These are phyloP conservation scores for Ictalurus punctatus DNA, from an alignment of 2,113 vertebrate genomes.

Conservation along the genomic window DNA sequence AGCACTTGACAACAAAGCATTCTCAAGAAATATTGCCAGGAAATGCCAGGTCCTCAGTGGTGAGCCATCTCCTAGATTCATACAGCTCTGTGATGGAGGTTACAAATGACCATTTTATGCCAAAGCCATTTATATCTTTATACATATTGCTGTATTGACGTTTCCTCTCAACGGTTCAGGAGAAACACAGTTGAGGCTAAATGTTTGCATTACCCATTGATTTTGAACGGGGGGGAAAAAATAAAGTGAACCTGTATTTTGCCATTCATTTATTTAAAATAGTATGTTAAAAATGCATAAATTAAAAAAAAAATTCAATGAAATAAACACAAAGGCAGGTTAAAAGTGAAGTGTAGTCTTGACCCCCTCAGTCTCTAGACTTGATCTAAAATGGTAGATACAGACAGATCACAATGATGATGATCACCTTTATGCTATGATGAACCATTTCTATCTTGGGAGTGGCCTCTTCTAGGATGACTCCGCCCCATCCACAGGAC, in stretches of 20 bases:
- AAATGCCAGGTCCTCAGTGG: slow-evolving; percentile 22
- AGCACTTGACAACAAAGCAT: slow-evolving; percentile 29
- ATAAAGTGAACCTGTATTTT: not conserved
- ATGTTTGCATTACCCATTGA: not conserved
- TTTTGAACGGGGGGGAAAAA: not conserved
- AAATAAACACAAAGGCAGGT: not conserved
- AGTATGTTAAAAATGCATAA: not conserved
- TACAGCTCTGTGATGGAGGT: not conserved
- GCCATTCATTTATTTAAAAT: not conserved
- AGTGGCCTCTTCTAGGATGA: not conserved
- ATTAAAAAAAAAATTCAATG: not conserved
- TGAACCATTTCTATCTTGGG: not conserved
- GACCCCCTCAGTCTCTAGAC: not conserved
- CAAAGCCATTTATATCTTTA: not conserved
- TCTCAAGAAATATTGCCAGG: slow-evolving; percentile 16
- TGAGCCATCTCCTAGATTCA: slow-evolving; percentile 17
- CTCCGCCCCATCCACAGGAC: not conserved
- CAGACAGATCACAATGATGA: not conserved
- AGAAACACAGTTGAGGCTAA: not conserved
- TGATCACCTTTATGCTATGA: not conserved
- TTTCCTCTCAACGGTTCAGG: not conserved
- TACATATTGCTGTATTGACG: not conserved
- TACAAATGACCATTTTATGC: not conserved
- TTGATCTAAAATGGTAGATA: not conserved
- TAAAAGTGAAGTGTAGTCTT: not conserved